phyloP scores from a whole-genome alignment of 2,888 invertebrate species.

The Phalera bucephala region DNA sequence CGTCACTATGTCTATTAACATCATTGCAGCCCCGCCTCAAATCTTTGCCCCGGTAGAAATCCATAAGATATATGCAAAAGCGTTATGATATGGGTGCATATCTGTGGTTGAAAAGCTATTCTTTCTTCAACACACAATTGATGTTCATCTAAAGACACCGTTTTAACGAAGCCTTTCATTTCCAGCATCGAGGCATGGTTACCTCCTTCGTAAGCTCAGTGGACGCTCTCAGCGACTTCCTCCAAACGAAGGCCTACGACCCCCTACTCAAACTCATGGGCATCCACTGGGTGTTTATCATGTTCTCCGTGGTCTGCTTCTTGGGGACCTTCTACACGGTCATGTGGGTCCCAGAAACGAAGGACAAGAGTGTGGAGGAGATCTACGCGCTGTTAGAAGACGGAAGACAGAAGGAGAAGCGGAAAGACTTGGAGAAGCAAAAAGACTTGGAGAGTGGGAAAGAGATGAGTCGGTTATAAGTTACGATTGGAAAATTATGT shows the following conservation, averaged over 20 bases:
- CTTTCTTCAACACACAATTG: too few relatives aligned
- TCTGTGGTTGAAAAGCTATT: too few relatives aligned
- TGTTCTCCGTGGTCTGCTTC: slow-evolving; percentile 72
- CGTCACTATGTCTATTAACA: too few relatives aligned
- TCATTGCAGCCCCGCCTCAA: too few relatives aligned
- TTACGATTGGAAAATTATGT: too few relatives aligned
- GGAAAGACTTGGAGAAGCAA: slow-evolving; percentile 62
- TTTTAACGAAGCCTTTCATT: too few relatives aligned
- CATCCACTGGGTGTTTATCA: slow-evolving; percentile 76
- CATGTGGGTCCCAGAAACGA: slow-evolving; percentile 75
- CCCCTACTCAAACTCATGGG: slow-evolving; percentile 70
- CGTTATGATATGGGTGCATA: too few relatives aligned
- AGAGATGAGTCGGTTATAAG: slow-evolving; percentile 66
- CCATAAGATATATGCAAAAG: too few relatives aligned
- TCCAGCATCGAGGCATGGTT: slow-evolving; percentile 74
- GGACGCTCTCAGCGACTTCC: slow-evolving; percentile 71
- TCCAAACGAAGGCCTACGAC: slow-evolving; percentile 74
- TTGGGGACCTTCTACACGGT: slow-evolving; percentile 68
- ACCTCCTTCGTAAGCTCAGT: slow-evolving; percentile 71
- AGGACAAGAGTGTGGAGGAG: slow-evolving; percentile 66
- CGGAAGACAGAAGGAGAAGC: slow-evolving; percentile 62
- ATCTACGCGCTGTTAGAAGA: slow-evolving; percentile 68
- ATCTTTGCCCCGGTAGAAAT: too few relatives aligned
- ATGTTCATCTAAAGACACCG: too few relatives aligned
- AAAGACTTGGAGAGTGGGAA: slow-evolving; percentile 48